Evolutionary conservation across 2,797 vertebrate genomes (phyloP).

Genomic region (Dromococcyx pavoninus): DNA sequence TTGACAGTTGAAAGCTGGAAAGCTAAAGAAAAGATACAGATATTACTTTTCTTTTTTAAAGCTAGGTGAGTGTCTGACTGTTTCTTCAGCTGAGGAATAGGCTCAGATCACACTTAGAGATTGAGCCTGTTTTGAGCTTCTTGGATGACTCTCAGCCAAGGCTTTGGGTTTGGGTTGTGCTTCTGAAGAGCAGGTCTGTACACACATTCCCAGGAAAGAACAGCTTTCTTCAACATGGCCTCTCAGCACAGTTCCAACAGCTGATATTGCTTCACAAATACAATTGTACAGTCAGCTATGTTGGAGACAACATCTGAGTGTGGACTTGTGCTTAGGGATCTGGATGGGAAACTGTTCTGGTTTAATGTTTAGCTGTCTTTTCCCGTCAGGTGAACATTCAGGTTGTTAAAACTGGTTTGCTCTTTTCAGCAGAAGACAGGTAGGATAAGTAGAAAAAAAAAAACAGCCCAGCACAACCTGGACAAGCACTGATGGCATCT

Average conservation of each 20-base stretch:
- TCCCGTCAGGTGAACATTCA: neutral
- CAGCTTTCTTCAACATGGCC: rapidly evolving
- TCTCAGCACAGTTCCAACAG: neutral
- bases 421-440: neutral
- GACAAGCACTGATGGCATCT: neutral
- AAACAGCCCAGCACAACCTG: neutral
- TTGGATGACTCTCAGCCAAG: neutral
- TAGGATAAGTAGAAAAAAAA: neutral
- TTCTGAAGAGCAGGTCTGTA: neutral
- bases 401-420: neutral
- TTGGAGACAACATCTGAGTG: neutral
- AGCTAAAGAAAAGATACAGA: neutral
- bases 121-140: neutral
- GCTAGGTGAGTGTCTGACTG: neutral
- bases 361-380: neutral
- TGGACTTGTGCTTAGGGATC: neutral
- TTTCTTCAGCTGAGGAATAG: neutral
- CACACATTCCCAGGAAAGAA: neutral
- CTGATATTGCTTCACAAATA: neutral
- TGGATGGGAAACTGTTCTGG: neutral
- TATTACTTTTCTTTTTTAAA: neutral
- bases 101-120: neutral
- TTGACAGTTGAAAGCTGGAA: neutral
- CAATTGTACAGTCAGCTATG: rapidly evolving
- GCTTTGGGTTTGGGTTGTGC: neutral